These are phyloP conservation scores for Pycnonotus jocosus DNA, from an alignment of 2,113 vertebrate species.

Conservation along the genomic window DNA sequence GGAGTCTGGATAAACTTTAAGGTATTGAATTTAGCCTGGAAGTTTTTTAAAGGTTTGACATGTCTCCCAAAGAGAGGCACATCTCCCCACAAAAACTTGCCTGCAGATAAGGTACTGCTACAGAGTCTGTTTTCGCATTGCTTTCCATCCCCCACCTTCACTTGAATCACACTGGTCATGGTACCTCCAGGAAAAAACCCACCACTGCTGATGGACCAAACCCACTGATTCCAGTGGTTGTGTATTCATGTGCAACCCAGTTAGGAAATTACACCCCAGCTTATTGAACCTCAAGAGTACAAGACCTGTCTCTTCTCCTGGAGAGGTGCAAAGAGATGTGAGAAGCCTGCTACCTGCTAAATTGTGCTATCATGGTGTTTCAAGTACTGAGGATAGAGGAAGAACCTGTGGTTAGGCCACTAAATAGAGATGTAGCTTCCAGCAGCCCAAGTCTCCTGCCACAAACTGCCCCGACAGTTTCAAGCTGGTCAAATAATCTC, in stretches of 20 bases:
- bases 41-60: neutral
- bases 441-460: neutral
- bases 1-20: neutral
- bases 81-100: neutral
- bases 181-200: neutral
- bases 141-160: neutral
- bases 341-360: neutral
- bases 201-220: neutral
- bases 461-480: neutral
- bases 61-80: neutral
- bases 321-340: neutral
- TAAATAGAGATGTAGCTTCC: neutral
- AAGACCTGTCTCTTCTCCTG: neutral
- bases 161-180: neutral
- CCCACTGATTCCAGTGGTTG: neutral
- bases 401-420: neutral
- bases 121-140: neutral
- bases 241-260: accelerated
- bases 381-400: neutral
- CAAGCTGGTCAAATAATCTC: neutral
- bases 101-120: neutral
- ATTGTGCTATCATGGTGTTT: neutral
- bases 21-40: neutral
- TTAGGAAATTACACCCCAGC: neutral
- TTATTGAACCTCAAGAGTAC: neutral